Conservation (phyloP, 2,113 vertebrate species). For the Scophthalmus maximus region DNA sequence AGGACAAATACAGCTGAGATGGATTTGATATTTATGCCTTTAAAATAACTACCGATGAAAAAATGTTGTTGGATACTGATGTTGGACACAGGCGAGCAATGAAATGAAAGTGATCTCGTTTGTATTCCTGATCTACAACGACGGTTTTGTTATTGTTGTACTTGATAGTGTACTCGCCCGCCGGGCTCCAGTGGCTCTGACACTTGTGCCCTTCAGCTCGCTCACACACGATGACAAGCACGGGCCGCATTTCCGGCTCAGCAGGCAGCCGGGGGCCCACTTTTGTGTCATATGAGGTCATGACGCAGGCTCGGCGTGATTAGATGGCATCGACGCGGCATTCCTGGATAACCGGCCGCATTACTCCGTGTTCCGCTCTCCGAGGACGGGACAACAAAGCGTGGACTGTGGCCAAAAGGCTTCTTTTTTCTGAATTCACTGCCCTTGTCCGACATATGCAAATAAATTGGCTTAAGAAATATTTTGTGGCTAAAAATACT, state of each 20-base stretch:
- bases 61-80: no score
- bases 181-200: conserved; percentile 10
- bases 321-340: conserved; percentile 12
- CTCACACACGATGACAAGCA: conserved; percentile 51
- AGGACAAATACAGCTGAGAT: no score
- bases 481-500: conserved; percentile 1
- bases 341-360: conserved; percentile 13
- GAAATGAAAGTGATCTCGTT: not conserved
- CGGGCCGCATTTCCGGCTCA: conserved; percentile 51
- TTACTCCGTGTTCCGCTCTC: not conserved
- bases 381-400: not conserved
- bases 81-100: no score
- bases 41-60: no score
- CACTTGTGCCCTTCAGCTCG: conserved; percentile 41
- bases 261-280: conserved; percentile 32
- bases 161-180: not conserved
- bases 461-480: not conserved
- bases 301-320: conserved; percentile 31
- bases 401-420: not conserved
- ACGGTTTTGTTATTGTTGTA: not conserved
- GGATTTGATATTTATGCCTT: no score
- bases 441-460: not conserved
- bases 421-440: not conserved
- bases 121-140: not conserved
- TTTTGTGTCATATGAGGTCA: conserved; percentile 47